Conservation (phyloP, 1,140 invertebrate genomes). For the Magallana angulata region DNA sequence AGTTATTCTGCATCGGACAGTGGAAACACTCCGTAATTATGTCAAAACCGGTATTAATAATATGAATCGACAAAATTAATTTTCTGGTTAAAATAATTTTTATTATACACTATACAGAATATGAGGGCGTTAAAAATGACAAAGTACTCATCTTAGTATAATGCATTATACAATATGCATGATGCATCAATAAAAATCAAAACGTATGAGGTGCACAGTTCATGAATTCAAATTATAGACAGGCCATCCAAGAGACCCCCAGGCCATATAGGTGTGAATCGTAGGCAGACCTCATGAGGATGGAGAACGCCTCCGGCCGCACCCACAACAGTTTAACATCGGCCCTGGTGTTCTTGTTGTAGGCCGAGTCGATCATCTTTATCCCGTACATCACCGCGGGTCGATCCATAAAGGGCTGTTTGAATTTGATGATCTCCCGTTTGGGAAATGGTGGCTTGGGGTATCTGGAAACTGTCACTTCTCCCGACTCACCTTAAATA, state of each 20-base stretch:
- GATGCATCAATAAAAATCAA: too few species aligned
- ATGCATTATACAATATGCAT: too few species aligned
- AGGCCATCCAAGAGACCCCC: slow-evolving; percentile 3
- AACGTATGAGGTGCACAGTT: too few species aligned
- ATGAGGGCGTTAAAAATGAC: too few species aligned
- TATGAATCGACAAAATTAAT: too few species aligned
- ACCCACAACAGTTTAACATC: background rate
- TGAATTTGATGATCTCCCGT: background rate
- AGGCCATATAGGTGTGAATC: background rate
- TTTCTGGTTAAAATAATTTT: too few species aligned
- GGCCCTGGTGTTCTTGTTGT: background rate
- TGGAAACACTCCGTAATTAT: too few species aligned
- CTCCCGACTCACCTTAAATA: background rate
- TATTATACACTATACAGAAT: too few species aligned
- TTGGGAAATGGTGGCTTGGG: background rate
- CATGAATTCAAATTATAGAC: background rate
- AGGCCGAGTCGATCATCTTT: background rate
- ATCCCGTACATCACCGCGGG: background rate
- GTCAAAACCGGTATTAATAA: too few species aligned
- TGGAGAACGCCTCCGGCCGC: background rate
- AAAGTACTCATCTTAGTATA: too few species aligned
- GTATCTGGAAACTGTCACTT: background rate
- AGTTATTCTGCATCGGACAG: too few species aligned
- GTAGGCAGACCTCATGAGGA: background rate
- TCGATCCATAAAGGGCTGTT: background rate